Percentiles rank a stretch among this genome's conserved stretches.
Conservation (phyloP, 2,797 vertebrate species). For the Nannoperca australis region DNA sequence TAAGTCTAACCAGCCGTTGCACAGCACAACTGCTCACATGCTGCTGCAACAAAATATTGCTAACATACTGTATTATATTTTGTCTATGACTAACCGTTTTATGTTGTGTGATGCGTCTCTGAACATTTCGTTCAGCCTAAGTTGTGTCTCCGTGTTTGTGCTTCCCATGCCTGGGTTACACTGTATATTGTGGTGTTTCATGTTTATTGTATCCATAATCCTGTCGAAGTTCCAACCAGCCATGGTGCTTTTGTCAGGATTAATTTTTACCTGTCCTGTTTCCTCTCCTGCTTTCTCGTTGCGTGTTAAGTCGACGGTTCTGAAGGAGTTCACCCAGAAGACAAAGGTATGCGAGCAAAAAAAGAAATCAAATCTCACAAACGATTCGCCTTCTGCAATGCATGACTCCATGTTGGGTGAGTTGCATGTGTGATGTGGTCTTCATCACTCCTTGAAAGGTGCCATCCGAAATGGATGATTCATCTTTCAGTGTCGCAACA, state of each 20-base stretch:
- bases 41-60: slow-evolving; percentile 50
- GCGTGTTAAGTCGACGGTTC: slow-evolving; percentile 79
- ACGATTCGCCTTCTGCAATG: slow-evolving; percentile 64
- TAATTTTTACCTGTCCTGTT: slow-evolving; percentile 82
- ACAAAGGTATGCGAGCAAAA: slow-evolving; percentile 81
- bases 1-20: slow-evolving; percentile 54
- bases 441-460: slow-evolving; percentile 65
- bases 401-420: slow-evolving; percentile 72
- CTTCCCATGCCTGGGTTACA: slow-evolving; percentile 46
- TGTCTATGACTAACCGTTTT: slow-evolving; percentile 67
- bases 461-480: slow-evolving; percentile 63
- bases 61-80: slow-evolving; percentile 52
- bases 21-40: slow-evolving; percentile 45
- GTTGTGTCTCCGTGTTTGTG: slow-evolving; percentile 59
- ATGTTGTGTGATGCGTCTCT: slow-evolving; percentile 44
- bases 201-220: slow-evolving; percentile 75
- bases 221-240: slow-evolving; percentile 76
- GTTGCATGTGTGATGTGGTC: slow-evolving; percentile 74
- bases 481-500: slow-evolving; percentile 73
- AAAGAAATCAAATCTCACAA: slow-evolving; percentile 58
- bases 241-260: slow-evolving; percentile 82
- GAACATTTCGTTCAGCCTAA: slow-evolving; percentile 39
- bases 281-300: slow-evolving; percentile 78
- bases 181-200: slow-evolving; percentile 60
- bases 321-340: slow-evolving; percentile 74